Conservation (phyloP, 92 coral and sea anemone species). For the Heliopora coerulea region DNA sequence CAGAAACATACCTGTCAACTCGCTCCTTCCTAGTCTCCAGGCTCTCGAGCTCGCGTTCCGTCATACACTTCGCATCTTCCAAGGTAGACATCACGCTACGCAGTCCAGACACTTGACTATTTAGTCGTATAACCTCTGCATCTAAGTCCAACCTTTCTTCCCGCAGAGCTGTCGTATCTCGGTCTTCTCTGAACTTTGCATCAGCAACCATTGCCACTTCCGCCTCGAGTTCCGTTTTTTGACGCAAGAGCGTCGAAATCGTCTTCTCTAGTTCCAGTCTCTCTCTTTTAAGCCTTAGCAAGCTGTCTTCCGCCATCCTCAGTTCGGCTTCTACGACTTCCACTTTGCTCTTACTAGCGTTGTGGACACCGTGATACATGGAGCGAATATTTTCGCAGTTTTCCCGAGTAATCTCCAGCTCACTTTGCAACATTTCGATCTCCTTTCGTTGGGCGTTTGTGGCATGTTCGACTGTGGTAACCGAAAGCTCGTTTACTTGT, state of each 20-base stretch:
- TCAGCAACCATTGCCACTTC: constrained; percentile 66
- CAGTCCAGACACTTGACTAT: constrained; percentile 72
- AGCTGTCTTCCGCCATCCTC: constrained; percentile 27
- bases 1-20: constrained; percentile 29
- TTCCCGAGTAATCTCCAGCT: constrained; percentile 24
- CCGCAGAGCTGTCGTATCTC: constrained; percentile 59
- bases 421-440: constrained; percentile 41
- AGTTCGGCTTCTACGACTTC: constrained; percentile 26
- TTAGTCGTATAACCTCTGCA: constrained; percentile 56
- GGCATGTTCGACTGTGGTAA: constrained; percentile 19
- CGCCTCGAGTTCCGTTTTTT: constrained; percentile 78
- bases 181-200: constrained; percentile 64
- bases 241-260: constrained; percentile 63
- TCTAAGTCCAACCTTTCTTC: constrained; percentile 78
- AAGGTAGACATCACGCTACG: constrained; percentile 59
- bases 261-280: constrained; percentile 73
- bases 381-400: constrained; percentile 30
- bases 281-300: constrained; percentile 55
- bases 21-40: constrained; percentile 45
- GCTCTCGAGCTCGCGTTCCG: constrained; percentile 50
- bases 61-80: constrained; percentile 62
- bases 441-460: constrained; percentile 33
- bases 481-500: constrained; percentile 35
- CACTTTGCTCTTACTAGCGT: constrained; percentile 28
- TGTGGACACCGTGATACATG: constrained; percentile 19